Evolutionary conservation across 2,888 invertebrate genomes (phyloP).

Genomic region (Notodonta ziczac): DNA sequence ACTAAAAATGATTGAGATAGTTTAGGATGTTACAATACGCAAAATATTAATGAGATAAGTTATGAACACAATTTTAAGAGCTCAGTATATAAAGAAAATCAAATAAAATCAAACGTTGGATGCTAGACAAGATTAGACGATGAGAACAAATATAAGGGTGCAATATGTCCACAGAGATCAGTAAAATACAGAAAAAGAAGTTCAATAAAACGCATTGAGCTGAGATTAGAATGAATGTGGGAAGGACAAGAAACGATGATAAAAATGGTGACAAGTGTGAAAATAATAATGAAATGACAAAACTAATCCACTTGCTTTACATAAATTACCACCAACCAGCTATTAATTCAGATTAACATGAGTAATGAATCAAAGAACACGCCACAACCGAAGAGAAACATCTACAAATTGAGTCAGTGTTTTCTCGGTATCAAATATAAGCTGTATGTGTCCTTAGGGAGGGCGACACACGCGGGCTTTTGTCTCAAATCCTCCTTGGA

Average conservation of each 20-base stretch:
- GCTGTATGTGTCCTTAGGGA: constrained; percentile 89
- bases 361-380: constrained; percentile 5
- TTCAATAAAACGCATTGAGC: too few relatives aligned
- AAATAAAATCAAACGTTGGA: not conserved
- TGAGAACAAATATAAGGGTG: not conserved
- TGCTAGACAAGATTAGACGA: not conserved
- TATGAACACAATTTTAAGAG: too few relatives aligned
- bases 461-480: constrained; percentile 89
- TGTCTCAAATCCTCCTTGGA: constrained; percentile 81
- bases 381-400: constrained; percentile 16
- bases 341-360: not conserved
- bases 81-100: not conserved
- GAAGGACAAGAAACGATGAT: too few relatives aligned
- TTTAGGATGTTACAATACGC: too few relatives aligned
- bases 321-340: not conserved
- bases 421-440: constrained; percentile 85
- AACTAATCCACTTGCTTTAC: not conserved
- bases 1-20: too few relatives aligned
- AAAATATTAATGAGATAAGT: too few relatives aligned
- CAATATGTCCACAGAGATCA: not conserved
- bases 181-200: not conserved
- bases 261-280: not conserved
- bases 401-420: constrained; percentile 44
- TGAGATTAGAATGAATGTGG: too few relatives aligned
- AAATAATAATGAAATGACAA: not conserved